Conservation (phyloP, 2,888 invertebrate species). For the Oegoconia quadripuncta region DNA sequence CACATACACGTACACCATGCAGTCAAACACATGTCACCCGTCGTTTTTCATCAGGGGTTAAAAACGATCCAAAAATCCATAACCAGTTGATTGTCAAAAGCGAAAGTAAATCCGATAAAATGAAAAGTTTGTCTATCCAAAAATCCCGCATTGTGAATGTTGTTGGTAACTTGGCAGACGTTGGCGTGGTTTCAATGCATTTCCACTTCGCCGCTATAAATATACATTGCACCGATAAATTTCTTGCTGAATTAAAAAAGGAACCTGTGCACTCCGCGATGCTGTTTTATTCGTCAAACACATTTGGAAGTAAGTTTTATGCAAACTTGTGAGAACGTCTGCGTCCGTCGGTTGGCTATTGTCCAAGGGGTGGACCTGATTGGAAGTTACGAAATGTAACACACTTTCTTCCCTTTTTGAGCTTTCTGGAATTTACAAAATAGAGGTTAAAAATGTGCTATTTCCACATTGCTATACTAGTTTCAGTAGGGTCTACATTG, state of each 20-base stretch:
- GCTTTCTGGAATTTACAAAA: not conserved
- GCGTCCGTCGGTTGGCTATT: conserved; percentile 44
- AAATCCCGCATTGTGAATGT: conserved; percentile 35
- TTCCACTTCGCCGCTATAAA: conserved; percentile 40
- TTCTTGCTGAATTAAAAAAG: conserved; percentile 35
- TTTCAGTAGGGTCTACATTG: no score
- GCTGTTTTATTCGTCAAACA: conserved; percentile 54
- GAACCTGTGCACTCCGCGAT: conserved; percentile 31
- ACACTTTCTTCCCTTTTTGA: not conserved
- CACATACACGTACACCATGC: no score
- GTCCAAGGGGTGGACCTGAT: conserved; percentile 43
- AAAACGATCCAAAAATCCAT: no score
- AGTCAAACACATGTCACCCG: no score
- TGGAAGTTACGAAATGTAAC: conserved; percentile 19
- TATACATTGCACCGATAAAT: conserved; percentile 54
- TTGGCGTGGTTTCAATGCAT: conserved; percentile 40
- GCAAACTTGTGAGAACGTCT: conserved; percentile 55
- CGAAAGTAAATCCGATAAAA: conserved; percentile 32
- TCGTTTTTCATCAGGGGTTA: no score
- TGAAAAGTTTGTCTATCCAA: conserved; percentile 30
- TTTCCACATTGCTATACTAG: no score
- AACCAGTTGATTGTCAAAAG: conserved; percentile 17
- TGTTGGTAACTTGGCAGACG: conserved; percentile 47
- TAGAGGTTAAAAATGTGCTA: no score
- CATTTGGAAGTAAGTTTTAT: conserved; percentile 51